These are phyloP conservation scores for Drosophila parvula DNA, from an alignment of 1,140 invertebrate species.

Conservation along the genomic window DNA sequence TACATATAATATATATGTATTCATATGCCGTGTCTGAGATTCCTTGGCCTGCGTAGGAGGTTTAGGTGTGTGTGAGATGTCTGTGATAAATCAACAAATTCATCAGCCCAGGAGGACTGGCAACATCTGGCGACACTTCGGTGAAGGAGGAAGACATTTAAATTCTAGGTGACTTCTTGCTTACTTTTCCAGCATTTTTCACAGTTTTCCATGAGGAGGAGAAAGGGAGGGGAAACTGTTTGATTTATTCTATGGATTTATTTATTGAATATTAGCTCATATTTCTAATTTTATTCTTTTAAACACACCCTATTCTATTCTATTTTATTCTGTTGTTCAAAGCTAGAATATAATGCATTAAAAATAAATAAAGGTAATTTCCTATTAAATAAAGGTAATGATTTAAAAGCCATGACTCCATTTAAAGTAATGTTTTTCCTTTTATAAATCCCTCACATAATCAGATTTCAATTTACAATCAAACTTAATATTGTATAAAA, in stretches of 20 bases:
- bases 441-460: background rate
- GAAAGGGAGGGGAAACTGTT: background rate
- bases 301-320: too few relatives aligned
- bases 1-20: slow-evolving; percentile 26
- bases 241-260: too few relatives aligned
- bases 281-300: too few relatives aligned
- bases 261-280: background rate
- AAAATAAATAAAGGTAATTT: too few relatives aligned
- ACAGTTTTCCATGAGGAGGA: background rate
- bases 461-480: background rate
- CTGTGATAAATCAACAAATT: slow-evolving; percentile 77
- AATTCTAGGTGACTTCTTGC: slow-evolving; percentile 2
- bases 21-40: slow-evolving; percentile 50
- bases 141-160: slow-evolving; percentile 8
- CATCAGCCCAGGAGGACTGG: slow-evolving; percentile 52
- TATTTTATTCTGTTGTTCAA: too few relatives aligned
- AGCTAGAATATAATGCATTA: too few relatives aligned
- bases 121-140: slow-evolving; percentile 59
- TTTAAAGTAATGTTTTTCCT: background rate
- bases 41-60: slow-evolving; percentile 50
- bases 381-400: too few relatives aligned
- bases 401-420: background rate
- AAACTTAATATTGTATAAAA: background rate
- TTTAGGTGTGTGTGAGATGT: slow-evolving; percentile 50
- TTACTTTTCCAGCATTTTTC: slow-evolving; percentile 1